Percentiles rank a stretch among this genome's conserved stretches.
Evolutionary conservation across 1,140 invertebrate genomes (phyloP).

Genomic region (Musca vetustissima): DNA sequence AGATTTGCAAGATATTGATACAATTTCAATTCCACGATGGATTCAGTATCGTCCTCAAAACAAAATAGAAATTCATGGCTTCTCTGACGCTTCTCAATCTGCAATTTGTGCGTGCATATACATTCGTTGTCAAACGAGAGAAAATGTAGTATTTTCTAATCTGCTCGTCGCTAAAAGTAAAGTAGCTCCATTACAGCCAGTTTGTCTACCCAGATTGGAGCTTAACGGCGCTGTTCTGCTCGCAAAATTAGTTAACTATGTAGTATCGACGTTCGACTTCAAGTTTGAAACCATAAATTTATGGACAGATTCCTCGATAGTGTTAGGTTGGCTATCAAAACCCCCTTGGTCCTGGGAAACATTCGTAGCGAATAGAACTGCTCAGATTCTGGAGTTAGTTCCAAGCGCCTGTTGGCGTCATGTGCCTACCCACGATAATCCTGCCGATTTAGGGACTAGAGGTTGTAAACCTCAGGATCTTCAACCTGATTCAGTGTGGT

Average conservation of each 20-base stretch:
- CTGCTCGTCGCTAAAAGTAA: neutral
- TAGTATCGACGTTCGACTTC: neutral
- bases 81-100: neutral
- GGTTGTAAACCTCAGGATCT: neutral
- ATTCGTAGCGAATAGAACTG: neutral
- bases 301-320: constrained; percentile 3
- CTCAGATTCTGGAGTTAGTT: neutral
- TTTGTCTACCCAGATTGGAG: neutral
- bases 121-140: neutral
- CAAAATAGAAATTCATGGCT: neutral
- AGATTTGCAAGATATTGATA: neutral
- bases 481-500: neutral
- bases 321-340: constrained; percentile 4
- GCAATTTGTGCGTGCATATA: neutral
- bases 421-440: neutral
- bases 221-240: neutral
- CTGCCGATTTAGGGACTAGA: neutral
- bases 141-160: neutral
- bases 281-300: neutral
- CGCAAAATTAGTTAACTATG: neutral
- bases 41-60: neutral
- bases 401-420: constrained; percentile 5
- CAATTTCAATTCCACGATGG: neutral
- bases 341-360: neutral
- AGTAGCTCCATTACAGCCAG: neutral